A percentile compares a stretch with the other conserved stretches of the same genome.
These are phyloP conservation scores for Osmerus eperlanus DNA, from an alignment of 2,113 vertebrate genomes.

Conservation along the genomic window DNA sequence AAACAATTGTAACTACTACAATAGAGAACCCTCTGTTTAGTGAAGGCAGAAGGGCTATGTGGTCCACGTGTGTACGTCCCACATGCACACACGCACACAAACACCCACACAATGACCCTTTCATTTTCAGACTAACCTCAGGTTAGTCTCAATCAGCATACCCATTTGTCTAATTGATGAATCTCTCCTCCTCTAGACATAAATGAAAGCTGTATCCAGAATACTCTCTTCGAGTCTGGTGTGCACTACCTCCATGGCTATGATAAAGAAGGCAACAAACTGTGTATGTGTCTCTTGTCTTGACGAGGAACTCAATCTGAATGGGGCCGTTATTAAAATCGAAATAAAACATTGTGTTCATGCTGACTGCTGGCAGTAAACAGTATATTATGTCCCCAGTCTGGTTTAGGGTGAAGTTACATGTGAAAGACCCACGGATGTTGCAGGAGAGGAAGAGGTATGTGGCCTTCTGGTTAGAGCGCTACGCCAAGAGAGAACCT, in stretches of 20 bases:
- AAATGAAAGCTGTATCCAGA: constrained; percentile 78
- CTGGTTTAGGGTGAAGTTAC: constrained; percentile 84
- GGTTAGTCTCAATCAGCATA: background rate
- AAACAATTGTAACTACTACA: background rate
- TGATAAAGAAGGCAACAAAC: constrained; percentile 86
- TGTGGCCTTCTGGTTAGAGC: constrained; percentile 86
- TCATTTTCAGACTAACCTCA: background rate
- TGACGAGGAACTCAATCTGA: background rate
- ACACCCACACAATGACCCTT: background rate
- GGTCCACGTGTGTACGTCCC: background rate
- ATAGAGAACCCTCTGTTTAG: background rate
- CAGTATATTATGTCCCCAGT: constrained; percentile 58
- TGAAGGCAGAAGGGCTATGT: background rate
- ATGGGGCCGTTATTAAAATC: background rate
- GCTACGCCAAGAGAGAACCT: constrained; percentile 80
- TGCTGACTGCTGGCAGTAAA: background rate
- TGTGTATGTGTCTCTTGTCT: constrained; percentile 71
- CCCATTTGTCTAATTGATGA: background rate
- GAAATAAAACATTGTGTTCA: too few species aligned
- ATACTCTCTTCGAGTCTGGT: constrained; percentile 78
- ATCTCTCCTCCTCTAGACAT: constrained; percentile 71
- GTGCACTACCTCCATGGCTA: constrained; percentile 83
- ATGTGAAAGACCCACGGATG: constrained; percentile 76
- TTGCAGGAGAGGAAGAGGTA: constrained; percentile 81
- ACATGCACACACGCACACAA: background rate